Percentiles rank a stretch among this genome's conserved stretches.
Evolutionary conservation across 92 coral and sea anemone genomes (phyloP).

Genomic region (Hydrozoanthus gracilis): DNA sequence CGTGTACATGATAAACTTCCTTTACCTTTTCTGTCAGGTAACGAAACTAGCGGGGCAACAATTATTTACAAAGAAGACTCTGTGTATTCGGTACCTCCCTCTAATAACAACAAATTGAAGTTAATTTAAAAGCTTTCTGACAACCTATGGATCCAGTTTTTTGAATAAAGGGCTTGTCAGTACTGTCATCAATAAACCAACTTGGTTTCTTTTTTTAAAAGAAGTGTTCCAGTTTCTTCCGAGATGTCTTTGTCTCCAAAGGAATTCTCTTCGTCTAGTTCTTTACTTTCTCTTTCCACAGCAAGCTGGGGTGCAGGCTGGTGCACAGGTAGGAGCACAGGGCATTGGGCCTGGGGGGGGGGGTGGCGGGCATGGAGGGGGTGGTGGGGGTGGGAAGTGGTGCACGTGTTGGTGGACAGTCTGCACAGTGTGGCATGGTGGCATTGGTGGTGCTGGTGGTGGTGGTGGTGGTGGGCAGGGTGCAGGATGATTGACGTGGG

Average conservation of each 20-base stretch:
- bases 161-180: constrained; percentile 15
- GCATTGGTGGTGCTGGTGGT: constrained; percentile 80
- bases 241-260: constrained; percentile 28
- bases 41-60: constrained; percentile 42
- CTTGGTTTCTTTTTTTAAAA: constrained; percentile 20
- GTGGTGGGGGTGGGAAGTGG: constrained; percentile 73
- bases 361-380: not conserved
- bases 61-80: constrained; percentile 67
- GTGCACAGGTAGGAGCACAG: constrained; percentile 51
- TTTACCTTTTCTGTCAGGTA: not conserved
- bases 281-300: not conserved
- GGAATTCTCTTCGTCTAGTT: constrained; percentile 32
- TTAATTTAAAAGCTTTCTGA: not conserved
- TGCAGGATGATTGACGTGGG: constrained; percentile 77
- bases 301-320: constrained; percentile 38
- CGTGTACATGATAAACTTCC: not conserved
- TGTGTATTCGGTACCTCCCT: not conserved
- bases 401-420: constrained; percentile 60
- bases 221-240: constrained; percentile 15
- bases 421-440: constrained; percentile 75
- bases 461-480: constrained; percentile 80
- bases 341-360: constrained; percentile 42
- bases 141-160: constrained; percentile 16
- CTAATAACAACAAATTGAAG: constrained; percentile 12
- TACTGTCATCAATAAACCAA: constrained; percentile 40